Base-by-base conservation (phyloP, 2,113 vertebrate species). In the Nicator chloris region DNA sequence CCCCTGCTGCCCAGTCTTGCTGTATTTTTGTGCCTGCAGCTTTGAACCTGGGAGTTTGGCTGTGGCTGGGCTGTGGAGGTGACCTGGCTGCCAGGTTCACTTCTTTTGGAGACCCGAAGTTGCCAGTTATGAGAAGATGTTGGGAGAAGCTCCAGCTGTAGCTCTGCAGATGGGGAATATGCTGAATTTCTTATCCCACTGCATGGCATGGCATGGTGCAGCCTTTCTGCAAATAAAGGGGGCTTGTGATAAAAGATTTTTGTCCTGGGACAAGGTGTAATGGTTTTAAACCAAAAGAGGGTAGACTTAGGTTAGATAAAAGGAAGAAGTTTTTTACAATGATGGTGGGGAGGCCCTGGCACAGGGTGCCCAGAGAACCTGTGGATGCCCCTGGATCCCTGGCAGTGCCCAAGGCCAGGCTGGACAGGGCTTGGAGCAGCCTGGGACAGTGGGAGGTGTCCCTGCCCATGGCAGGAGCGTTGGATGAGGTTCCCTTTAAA, bases 361-460 rank as follows among this genome's bases (percentile, higher is more conserved):
- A 57, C 27, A 35, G 53, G 26, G 1, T 53, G 22, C 39, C 19
- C 54, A 70, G 77, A 37, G 60, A 1, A 71, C 26, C 65, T 54
- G 30, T 54, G 75, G 26, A 30, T 79, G 50, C 3, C 23, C 37
- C 37, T 37, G 39, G 7, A 50, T 59, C 44, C 44, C 51, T 66
- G 77, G 15, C 0, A 59, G 5, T 45, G 33, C 0, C 10, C 60
- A 28, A 81, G 44, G 15, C 7, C 44, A 28, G 23, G 15, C 0
- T 72, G 50, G 50, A 44, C 2, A 3, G 0, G 11, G 10, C 6
- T 39, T 16, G 33, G 33, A 45, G 28, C 44, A 44, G 0, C 7
- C 33, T 81, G 86, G 37, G 31, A 6, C 0, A 3, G 37, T 24
- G 23, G 19, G 2, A 73, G 10, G 1, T 9, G 68, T 33, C 23